Conservation (phyloP, 2,888 invertebrate species). For the Drosophila paramelanica region DNA sequence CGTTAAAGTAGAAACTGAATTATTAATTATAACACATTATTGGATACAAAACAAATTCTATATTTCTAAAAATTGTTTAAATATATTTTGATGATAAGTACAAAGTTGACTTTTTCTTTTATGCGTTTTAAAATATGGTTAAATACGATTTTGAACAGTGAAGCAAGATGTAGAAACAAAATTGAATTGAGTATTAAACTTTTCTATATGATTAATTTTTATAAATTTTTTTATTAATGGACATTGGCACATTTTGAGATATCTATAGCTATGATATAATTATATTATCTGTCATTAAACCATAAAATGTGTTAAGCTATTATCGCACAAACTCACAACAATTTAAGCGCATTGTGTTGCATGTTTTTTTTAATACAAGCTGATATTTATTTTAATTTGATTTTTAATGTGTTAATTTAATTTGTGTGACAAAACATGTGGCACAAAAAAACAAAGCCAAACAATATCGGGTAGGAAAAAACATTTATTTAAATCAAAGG, state of each 20-base stretch:
- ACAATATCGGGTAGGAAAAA: conserved; percentile 17
- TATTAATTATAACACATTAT: too few relatives aligned
- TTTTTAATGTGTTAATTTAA: conserved; percentile 53
- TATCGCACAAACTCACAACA: conserved; percentile 15
- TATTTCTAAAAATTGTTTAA: background rate
- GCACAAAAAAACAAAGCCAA: conserved; percentile 18
- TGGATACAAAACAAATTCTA: background rate
- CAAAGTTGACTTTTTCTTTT: too few relatives aligned
- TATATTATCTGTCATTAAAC: background rate
- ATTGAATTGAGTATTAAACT: background rate
- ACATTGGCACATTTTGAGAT: background rate
- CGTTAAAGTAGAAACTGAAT: too few relatives aligned
- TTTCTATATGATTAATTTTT: background rate
- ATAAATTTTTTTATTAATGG: background rate
- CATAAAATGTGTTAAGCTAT: background rate
- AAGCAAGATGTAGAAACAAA: background rate
- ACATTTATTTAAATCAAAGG: conserved; percentile 44
- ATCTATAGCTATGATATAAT: background rate
- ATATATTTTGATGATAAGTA: background rate
- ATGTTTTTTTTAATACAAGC: conserved; percentile 26
- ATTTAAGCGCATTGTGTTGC: conserved; percentile 26
- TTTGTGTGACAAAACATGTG: conserved; percentile 27
- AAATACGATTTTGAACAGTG: background rate
- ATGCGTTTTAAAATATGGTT: background rate
- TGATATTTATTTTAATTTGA: conserved; percentile 50